phyloP scores from a whole-genome alignment of 2,797 vertebrate genomes.

The Emydoidea blandingii region DNA sequence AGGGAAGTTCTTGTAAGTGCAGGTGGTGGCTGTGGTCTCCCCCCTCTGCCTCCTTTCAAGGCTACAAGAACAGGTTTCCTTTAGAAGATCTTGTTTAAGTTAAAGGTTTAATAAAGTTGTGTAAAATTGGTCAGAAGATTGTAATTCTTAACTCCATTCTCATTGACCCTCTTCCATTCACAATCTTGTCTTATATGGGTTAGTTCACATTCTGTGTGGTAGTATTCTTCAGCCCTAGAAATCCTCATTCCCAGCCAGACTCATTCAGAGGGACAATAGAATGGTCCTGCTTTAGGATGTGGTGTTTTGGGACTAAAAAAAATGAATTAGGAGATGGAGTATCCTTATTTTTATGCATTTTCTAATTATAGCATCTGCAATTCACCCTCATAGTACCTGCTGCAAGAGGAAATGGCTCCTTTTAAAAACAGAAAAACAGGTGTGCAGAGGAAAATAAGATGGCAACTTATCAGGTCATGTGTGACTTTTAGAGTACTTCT shows the following conservation, averaged over 20 bases:
- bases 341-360: neutral
- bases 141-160: neutral
- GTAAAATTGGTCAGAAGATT: neutral
- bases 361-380: neutral
- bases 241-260: neutral
- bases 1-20: neutral
- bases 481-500: neutral
- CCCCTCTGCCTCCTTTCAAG: neutral
- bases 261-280: neutral
- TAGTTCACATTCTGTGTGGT: neutral
- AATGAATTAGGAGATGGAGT: neutral
- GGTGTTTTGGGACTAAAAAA: conserved; percentile 22
- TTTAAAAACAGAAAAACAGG: neutral
- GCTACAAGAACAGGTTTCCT: neutral
- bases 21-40: neutral
- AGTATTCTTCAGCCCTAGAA: conserved; percentile 14
- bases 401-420: neutral
- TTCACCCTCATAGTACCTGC: neutral
- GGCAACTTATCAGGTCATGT: neutral
- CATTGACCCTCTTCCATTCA: neutral
- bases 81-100: conserved; percentile 9
- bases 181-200: neutral
- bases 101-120: neutral
- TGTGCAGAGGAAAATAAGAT: neutral
- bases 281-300: conserved; percentile 14